A percentile compares a stretch with the other conserved stretches of the same genome.
Evolutionary conservation across 1,140 invertebrate species (phyloP).

Genomic region (Ladona fulva): DNA sequence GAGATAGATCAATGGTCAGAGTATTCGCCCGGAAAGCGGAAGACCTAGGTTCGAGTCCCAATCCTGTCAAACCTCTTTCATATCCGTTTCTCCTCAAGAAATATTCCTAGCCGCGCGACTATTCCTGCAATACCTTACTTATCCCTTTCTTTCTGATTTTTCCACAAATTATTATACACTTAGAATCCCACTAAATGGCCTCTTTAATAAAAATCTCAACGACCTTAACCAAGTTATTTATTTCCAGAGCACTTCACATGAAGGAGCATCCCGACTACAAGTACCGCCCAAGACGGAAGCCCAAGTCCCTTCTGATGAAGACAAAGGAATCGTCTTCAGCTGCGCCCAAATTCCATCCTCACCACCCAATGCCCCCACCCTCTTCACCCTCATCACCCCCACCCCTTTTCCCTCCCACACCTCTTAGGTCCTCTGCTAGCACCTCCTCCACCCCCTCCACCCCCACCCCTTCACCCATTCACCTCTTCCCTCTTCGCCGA

Average conservation of each 20-base stretch:
- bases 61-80: no score
- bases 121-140: no score
- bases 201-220: not conserved
- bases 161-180: no score
- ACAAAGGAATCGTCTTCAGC: slow-evolving; percentile 46
- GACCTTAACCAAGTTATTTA: slow-evolving; percentile 18
- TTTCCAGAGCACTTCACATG: slow-evolving; percentile 85
- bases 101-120: no score
- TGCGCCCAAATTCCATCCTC: not conserved
- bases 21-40: no score
- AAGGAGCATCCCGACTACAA: slow-evolving; percentile 95
- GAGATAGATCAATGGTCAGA: no score
- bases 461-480: slow-evolving; percentile 33
- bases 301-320: slow-evolving; percentile 60
- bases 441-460: slow-evolving; percentile 45
- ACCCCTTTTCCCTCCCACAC: slow-evolving; percentile 42
- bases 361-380: slow-evolving; percentile 30
- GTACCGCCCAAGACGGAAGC: slow-evolving; percentile 83
- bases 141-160: no score
- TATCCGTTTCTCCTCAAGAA: no score
- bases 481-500: not conserved
- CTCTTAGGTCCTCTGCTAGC: slow-evolving; percentile 45
- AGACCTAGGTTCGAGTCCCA: no score
- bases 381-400: slow-evolving; percentile 42
- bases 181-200: no score